Evolutionary conservation across 2,113 vertebrate species (phyloP), one percentile per base, ranked within the genome.

Genomic region (Carassius auratus): DNA sequence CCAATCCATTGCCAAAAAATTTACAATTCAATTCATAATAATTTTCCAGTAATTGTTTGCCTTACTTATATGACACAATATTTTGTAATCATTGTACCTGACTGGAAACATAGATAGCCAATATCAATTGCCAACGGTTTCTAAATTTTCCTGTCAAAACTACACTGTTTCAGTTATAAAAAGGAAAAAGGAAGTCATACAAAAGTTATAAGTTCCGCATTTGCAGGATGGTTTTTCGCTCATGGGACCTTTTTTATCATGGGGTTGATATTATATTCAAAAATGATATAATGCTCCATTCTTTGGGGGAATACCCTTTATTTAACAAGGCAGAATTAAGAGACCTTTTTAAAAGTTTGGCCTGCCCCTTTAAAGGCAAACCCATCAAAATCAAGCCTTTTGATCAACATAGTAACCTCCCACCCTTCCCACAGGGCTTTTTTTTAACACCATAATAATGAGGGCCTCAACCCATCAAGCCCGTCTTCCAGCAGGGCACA

Each of bases 381-480:
- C 61, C 90, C 91, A 91, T 91, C 92, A 91, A 92, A 87, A 85
- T 81, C 86, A 81, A 85, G 87, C 80, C 85, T 92, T 94, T 94
- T 93, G 91, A 93, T 94, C 92, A 93, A 89, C 83, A 82, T 83
- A 90, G 78, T 89, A 93, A 90, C 83, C 85, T 81, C 66, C 62
- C 77, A 81, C 79, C 88, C 74, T 89, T 90, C 87, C 87, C 90
- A 88, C 86, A 86, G 89, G 89, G 83, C 66, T 78, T 88, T 87
- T 87, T 89, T 90, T 92, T 90, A 92, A 90, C 88, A 89, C 89
- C 85, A 62, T 90, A 89, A 88, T 93, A 93, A 94, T 90, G 91
- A 88, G 89, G 89, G 87, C 86, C 81, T 90, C 79, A 88, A 87
- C 90, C 87, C 90, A 90, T 88, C 88, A 89, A 76, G 89, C 88